phyloP scores from a whole-genome alignment of 1,140 invertebrate species.

The Meloidogyne chitwoodi region DNA sequence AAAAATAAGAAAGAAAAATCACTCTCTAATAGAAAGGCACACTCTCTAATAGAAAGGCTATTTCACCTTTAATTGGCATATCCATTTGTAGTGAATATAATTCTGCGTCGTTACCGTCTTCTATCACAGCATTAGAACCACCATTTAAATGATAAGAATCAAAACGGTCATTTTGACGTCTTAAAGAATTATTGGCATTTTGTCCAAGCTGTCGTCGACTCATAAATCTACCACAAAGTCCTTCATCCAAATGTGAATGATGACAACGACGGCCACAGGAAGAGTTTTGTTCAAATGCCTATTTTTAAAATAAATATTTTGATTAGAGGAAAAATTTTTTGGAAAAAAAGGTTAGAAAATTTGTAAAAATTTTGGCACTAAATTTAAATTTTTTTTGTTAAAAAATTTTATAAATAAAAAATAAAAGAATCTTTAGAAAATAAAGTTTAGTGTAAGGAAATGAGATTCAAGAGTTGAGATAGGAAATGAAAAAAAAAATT shows the following conservation, averaged over 20 bases:
- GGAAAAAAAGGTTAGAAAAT: too few relatives aligned
- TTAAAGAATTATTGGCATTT: conserved; percentile 69
- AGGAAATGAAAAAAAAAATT: too few relatives aligned
- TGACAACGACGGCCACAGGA: conserved; percentile 1
- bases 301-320: neutral
- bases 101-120: conserved; percentile 86
- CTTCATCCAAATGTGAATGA: conserved; percentile 16
- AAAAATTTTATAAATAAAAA: too few relatives aligned
- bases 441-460: too few relatives aligned
- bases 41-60: neutral
- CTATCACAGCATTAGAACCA: conserved; percentile 67
- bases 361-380: too few relatives aligned
- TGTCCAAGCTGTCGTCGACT: neutral
- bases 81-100: conserved; percentile 77
- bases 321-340: neutral
- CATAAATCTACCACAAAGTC: conserved; percentile 17
- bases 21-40: neutral
- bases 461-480: too few relatives aligned
- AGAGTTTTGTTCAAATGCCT: conserved; percentile 30
- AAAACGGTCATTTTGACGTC: conserved; percentile 88
- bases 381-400: too few relatives aligned
- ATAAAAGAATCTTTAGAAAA: too few relatives aligned
- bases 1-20: neutral
- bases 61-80: conserved; percentile 75
- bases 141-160: conserved; percentile 69